Conservation (phyloP, 1,140 invertebrate genomes). For the Drosophila repletoides region DNA sequence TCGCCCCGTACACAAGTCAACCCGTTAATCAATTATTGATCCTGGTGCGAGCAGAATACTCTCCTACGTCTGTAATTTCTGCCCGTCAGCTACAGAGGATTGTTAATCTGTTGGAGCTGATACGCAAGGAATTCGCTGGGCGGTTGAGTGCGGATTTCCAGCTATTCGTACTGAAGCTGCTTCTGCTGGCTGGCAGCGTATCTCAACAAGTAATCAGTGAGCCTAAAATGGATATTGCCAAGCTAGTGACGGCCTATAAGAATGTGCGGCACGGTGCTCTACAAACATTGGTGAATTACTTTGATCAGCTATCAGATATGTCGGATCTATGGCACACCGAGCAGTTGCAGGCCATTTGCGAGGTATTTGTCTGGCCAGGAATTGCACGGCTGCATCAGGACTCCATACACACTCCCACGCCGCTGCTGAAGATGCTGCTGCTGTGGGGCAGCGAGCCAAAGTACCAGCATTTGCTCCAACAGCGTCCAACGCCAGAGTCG, state of each 20-base stretch:
- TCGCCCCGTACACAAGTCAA: conserved; percentile 86
- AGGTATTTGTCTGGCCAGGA: conserved; percentile 91
- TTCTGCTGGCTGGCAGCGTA: conserved; percentile 87
- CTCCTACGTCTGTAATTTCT: conserved; percentile 58
- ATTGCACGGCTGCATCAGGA: conserved; percentile 90
- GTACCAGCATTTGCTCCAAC: conserved; percentile 50
- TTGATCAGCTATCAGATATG: conserved; percentile 89
- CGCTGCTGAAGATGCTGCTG: conserved; percentile 90
- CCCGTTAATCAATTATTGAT: conserved; percentile 69
- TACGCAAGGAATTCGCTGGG: conserved; percentile 93
- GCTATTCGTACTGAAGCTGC: conserved; percentile 87
- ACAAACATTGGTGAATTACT: conserved; percentile 88
- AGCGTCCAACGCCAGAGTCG: conserved; percentile 54
- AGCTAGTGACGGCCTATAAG: conserved; percentile 84
- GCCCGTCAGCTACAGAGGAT: conserved; percentile 90
- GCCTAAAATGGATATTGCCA: conserved; percentile 83
- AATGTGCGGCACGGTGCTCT: conserved; percentile 86
- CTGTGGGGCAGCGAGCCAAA: conserved; percentile 85
- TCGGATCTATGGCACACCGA: conserved; percentile 85
- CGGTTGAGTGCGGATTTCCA: conserved; percentile 87
- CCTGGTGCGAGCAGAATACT: neutral
- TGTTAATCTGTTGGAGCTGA: conserved; percentile 89
- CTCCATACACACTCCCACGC: conserved; percentile 92
- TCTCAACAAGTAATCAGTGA: conserved; percentile 83
- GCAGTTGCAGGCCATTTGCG: conserved; percentile 90